Base-by-base conservation (phyloP, 2,113 vertebrate species). In the Morone chrysops region DNA sequence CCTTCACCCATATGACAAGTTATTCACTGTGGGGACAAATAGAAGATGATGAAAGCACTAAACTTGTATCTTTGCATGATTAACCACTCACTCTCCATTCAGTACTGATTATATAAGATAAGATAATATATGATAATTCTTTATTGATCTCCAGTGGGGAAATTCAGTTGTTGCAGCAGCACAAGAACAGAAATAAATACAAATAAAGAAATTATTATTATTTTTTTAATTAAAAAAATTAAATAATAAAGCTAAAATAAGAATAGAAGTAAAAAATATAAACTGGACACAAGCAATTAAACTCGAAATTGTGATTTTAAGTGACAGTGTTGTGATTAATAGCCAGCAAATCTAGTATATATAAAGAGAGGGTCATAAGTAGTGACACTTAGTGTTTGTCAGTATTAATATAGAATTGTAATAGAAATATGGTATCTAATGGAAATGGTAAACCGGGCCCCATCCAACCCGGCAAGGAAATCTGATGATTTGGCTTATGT, bases 1-100 rank as follows among this genome's bases (percentile, higher is more conserved):
- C 69, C 48, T 43, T 31, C 25, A 22, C 57, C 48, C 59, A 70
- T 31, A 73, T 77, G 70, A 82, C 67, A 68, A 53, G 10, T 76
- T 69, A 40, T 53, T 85, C n/a, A 60, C 40, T 9, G 41, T 2
- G 45, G 45, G 10, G 17, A 54, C 47, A 20, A 61, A 53, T 47
- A 36, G 13, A 41, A 50, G 38, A 9, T 2, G 31, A 73, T 48
- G 5, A 77, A 80, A 80, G 63, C 12, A 40, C 40, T 53, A 8
- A 48, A 63, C 50, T 45, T 51, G 43, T 14, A 38, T 53, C 31
- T 13, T 40, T 54, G 53, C 43, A 62, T 56, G 14, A 74, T 65
- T 70, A 80, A 82, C 51, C 31, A 50, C 47, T 62, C 68, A n/a
- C 2, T 60, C 61, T 66, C 43, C 43, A 48, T 56, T 78, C 54